phyloP scores from a whole-genome alignment of 2,888 invertebrate genomes.

The Glomeris marginata region DNA sequence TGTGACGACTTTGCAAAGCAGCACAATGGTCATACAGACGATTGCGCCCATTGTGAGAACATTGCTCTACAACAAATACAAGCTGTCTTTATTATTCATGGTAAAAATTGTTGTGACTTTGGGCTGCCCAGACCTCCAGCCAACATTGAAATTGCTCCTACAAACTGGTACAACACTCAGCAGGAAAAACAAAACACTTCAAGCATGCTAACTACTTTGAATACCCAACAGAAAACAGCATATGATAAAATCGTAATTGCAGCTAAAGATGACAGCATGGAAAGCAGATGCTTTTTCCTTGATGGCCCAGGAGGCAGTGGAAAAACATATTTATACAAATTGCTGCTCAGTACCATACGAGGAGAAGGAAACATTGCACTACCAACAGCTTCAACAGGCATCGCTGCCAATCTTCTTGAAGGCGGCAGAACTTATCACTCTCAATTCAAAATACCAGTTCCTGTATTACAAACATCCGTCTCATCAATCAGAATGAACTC shows the following conservation, averaged over 20 bases:
- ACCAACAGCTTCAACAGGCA: constrained; percentile 29
- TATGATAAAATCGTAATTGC: constrained; percentile 13
- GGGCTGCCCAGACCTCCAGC: too few species aligned
- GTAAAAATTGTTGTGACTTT: too few species aligned
- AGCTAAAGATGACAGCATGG: background rate
- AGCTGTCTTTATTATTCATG: too few species aligned
- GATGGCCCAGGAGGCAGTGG: constrained; percentile 31
- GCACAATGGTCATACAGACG: too few species aligned
- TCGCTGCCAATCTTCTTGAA: constrained; percentile 23
- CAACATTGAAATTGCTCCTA: too few species aligned
- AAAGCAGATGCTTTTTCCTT: constrained; percentile 22
- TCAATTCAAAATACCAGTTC: constrained; percentile 27
- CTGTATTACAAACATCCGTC: constrained; percentile 22
- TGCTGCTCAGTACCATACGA: constrained; percentile 27
- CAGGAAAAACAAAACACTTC: too few species aligned
- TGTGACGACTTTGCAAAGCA: too few species aligned
- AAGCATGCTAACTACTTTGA: too few species aligned
- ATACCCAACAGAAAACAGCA: too few species aligned
- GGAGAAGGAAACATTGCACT: constrained; percentile 24
- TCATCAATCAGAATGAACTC: constrained; percentile 23
- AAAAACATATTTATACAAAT: constrained; percentile 29
- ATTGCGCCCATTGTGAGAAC: too few species aligned
- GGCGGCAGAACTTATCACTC: constrained; percentile 31
- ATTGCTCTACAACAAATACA: too few species aligned
- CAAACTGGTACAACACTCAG: too few species aligned